phyloP scores from a whole-genome alignment of 1,140 invertebrate species.

The Rhynchophorus ferrugineus region DNA sequence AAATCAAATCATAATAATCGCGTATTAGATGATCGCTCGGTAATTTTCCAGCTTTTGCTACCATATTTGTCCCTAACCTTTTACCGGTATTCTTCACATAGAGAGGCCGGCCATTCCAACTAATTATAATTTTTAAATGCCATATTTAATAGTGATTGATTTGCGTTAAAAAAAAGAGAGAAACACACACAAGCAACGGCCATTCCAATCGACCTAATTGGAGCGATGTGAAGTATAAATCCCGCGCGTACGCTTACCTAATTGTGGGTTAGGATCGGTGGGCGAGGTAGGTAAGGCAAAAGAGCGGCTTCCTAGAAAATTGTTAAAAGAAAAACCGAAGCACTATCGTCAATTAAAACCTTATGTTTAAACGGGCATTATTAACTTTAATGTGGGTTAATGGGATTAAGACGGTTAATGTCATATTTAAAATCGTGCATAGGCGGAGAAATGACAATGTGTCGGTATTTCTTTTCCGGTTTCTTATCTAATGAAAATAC shows the following conservation, averaged over 20 bases:
- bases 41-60: constrained; percentile 8
- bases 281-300: not conserved
- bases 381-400: no score
- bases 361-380: no score
- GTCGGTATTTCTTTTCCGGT: no score
- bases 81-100: constrained; percentile 6
- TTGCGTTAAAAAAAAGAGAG: not conserved
- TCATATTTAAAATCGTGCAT: no score
- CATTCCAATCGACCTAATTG: not conserved
- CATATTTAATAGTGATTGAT: constrained; percentile 6
- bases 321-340: no score
- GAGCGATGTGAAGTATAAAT: not conserved
- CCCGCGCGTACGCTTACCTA: not conserved
- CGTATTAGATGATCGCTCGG: constrained; percentile 6
- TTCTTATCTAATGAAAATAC: no score
- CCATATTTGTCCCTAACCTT: constrained; percentile 18
- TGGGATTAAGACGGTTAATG: no score
- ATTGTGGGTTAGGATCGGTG: not conserved
- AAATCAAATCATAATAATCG: constrained; percentile 7
- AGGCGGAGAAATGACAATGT: no score
- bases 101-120: not conserved
- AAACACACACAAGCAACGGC: not conserved
- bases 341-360: no score
- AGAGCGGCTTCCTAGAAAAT: not conserved
- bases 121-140: constrained; percentile 10